Conservation (phyloP, 2,888 invertebrate genomes). For the Meloe dianella region DNA sequence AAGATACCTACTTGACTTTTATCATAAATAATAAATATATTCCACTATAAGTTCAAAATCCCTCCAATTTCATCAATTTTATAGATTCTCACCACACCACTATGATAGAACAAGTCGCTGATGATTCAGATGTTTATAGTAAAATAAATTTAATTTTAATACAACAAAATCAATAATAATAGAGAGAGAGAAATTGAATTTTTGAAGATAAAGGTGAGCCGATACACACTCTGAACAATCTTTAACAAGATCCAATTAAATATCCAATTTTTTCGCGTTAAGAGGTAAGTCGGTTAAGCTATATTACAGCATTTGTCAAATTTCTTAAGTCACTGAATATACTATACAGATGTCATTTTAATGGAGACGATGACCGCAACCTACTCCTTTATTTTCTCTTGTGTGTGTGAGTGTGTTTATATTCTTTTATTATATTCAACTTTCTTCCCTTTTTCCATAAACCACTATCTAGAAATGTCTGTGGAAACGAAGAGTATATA, state of each 20-base stretch:
- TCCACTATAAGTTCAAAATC: too few species aligned
- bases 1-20: background rate
- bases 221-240: too few species aligned
- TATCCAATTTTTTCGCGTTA: too few species aligned
- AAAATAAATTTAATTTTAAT: too few species aligned
- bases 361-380: background rate
- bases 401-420: background rate
- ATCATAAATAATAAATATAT: too few species aligned
- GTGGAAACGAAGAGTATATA: background rate
- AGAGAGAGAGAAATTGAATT: too few species aligned
- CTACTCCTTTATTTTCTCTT: background rate
- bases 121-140: too few species aligned
- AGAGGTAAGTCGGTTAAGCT: too few species aligned
- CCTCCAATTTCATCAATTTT: background rate
- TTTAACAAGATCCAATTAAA: too few species aligned
- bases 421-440: background rate
- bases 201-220: too few species aligned
- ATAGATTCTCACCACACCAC: background rate
- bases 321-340: background rate
- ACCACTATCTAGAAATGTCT: slow-evolving; percentile 6
- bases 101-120: background rate
- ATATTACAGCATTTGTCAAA: background rate
- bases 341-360: background rate
- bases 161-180: too few species aligned
- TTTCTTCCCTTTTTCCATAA: background rate